Evolutionary conservation across 1,140 invertebrate genomes (phyloP), one percentile per base, ranked within the genome.

Genomic region (Cydia strobilella): DNA sequence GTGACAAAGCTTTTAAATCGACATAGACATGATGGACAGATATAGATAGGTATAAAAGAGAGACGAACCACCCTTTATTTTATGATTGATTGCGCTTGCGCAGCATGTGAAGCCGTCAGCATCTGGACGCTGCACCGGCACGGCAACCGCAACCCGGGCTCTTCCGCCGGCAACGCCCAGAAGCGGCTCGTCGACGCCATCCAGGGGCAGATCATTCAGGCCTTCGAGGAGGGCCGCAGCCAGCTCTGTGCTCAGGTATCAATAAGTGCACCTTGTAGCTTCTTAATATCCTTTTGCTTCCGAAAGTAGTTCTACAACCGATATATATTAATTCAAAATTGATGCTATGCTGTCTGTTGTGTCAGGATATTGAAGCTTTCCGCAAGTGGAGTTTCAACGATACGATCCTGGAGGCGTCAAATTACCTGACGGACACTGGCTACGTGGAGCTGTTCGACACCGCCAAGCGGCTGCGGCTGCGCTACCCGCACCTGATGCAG

Each of bases 391-490:
- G 23, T 0, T 91, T 88, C 87, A 90, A 91, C 69, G 66, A 77
- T 3, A 90, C 88, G 0, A 74, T 91, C 13, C 85, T 90, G 12
- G 74, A 69, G 7, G 82, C 86, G 2, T 84, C 83, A 0, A n/a
- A n/a, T n/a, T 88, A 82, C 72, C 85, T 91, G 15, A 90, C 90
- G 0, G 87, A 84, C 0, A 78, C 76, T 1, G 90, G 90, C 0
- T 90, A 90, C 72, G 84, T 90, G 48, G 90, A 91, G 54, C 69
- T 90, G 6, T 90, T 83, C 51, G 82, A 85, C 51, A 85, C 90
- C 7, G 90, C 77, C 3, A 82, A 80, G 74, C 82, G 90, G 18
- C 73, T 91, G 31, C 73, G 76, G 9, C 75, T 86, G 69, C 84
- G 78, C 63, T 89, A 84, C 75, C 82, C 83, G 76, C 79, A 85